Evolutionary conservation across 2,113 vertebrate species (phyloP).

Genomic region (Uria aalge): DNA sequence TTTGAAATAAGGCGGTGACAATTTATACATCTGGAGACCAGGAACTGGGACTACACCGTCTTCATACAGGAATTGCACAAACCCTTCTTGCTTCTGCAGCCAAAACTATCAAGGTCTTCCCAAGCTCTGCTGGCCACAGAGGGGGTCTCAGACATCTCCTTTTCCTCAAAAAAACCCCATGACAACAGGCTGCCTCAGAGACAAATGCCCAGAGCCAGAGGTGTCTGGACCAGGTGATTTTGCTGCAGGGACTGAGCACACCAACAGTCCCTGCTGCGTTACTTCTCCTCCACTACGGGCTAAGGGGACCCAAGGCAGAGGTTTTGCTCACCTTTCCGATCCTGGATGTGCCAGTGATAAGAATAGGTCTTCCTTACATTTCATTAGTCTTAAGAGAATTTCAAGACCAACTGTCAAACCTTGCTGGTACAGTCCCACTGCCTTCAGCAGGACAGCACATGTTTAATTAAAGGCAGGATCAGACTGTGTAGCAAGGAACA

Average conservation of each 20-base stretch:
- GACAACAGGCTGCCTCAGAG: rapidly evolving
- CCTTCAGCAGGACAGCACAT: background rate
- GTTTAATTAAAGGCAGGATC: constrained; percentile 4
- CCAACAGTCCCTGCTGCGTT: background rate
- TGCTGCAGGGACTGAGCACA: background rate
- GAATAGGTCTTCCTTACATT: background rate
- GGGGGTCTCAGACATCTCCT: background rate
- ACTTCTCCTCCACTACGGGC: background rate
- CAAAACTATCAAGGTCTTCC: rapidly evolving
- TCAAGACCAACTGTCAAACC: background rate
- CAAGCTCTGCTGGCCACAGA: background rate
- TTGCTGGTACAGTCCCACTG: background rate
- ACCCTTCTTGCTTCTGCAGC: background rate
- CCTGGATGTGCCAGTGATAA: background rate
- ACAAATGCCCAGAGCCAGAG: background rate
- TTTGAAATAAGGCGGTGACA: background rate
- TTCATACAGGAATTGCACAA: background rate
- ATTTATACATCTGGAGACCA: background rate
- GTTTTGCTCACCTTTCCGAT: background rate
- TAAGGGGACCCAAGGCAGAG: background rate
- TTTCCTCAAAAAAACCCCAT: background rate
- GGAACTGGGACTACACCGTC: rapidly evolving
- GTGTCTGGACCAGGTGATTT: too few relatives aligned
- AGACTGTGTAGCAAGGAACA: background rate
- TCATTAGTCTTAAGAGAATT: background rate